Evolutionary conservation across 2,888 invertebrate genomes (phyloP).

Genomic region (Cheilosia impressa): DNA sequence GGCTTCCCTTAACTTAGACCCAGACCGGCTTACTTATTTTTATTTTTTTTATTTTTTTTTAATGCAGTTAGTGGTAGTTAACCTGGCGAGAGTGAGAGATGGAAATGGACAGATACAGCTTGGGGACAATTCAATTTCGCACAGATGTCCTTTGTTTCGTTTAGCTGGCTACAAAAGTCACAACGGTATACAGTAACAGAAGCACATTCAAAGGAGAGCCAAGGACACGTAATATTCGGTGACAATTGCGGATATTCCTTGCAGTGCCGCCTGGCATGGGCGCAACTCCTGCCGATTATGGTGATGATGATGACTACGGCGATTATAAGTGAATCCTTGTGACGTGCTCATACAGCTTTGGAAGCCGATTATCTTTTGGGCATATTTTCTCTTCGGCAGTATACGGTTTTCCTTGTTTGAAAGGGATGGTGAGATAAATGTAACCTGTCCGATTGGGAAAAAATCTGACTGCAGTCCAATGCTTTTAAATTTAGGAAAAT

Average conservation of each 20-base stretch:
- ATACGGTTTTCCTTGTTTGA: too few relatives aligned
- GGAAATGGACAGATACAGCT: slow-evolving; percentile 68
- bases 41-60: slow-evolving; percentile 42
- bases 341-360: slow-evolving; percentile 51
- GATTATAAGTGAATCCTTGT: slow-evolving; percentile 69
- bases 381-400: slow-evolving; percentile 14
- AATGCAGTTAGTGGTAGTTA: slow-evolving; percentile 75
- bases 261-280: slow-evolving; percentile 1
- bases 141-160: slow-evolving; percentile 75
- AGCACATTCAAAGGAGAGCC: slow-evolving; percentile 32
- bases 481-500: too few relatives aligned
- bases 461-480: too few relatives aligned
- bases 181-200: slow-evolving; percentile 14
- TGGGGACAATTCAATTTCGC: slow-evolving; percentile 73
- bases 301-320: slow-evolving; percentile 73
- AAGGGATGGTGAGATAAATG: too few relatives aligned
- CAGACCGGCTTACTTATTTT: background rate
- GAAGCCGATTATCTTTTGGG: slow-evolving; percentile 68
- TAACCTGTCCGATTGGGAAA: too few relatives aligned
- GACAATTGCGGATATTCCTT: slow-evolving; percentile 55
- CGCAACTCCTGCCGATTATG: slow-evolving; percentile 67
- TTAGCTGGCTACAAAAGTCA: slow-evolving; percentile 64
- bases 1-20: slow-evolving; percentile 28
- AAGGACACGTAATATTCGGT: slow-evolving; percentile 24
- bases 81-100: slow-evolving; percentile 65